Conservation (phyloP, 1,140 invertebrate species). For the Nomia melanderi region DNA sequence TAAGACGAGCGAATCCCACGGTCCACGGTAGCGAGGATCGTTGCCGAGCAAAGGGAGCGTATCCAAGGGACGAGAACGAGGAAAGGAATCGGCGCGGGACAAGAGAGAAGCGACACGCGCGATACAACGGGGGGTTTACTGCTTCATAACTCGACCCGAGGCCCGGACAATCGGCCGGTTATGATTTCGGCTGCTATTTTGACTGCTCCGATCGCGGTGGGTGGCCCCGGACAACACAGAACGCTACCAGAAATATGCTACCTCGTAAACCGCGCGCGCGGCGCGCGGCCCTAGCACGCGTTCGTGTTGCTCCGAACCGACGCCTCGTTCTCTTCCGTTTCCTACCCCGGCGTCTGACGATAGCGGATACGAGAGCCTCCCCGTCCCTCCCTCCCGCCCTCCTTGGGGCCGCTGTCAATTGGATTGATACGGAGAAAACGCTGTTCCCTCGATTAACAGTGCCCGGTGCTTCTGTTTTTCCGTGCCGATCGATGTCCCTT, state of each 20-base stretch:
- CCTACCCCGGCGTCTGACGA: not conserved
- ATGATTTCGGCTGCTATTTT: slow-evolving; percentile 81
- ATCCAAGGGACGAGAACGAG: slow-evolving; percentile 29
- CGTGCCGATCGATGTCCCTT: slow-evolving; percentile 16
- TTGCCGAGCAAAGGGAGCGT: no score
- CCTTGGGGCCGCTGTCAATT: not conserved
- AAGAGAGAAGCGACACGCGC: slow-evolving; percentile 42
- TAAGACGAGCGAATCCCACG: slow-evolving; percentile 69
- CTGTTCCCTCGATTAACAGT: slow-evolving; percentile 23
- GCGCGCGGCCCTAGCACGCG: slow-evolving; percentile 31
- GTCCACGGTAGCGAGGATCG: slow-evolving; percentile 50
- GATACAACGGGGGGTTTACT: slow-evolving; percentile 70
- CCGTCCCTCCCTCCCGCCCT: not conserved
- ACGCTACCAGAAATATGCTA: slow-evolving; percentile 80
- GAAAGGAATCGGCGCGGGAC: not conserved
- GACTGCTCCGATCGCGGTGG: slow-evolving; percentile 72
- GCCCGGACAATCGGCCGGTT: slow-evolving; percentile 79
- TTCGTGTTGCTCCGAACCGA: no score
- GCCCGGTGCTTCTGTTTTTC: no score
- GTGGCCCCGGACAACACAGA: slow-evolving; percentile 71
- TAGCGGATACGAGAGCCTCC: not conserved
- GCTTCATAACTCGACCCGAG: slow-evolving; percentile 78
- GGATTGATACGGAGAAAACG: not conserved
- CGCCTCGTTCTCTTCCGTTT: slow-evolving; percentile 1
- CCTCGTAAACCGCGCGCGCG: slow-evolving; percentile 75